phyloP scores from a whole-genome alignment of 2,797 vertebrate genomes.

The Gephyroberyx darwinii region DNA sequence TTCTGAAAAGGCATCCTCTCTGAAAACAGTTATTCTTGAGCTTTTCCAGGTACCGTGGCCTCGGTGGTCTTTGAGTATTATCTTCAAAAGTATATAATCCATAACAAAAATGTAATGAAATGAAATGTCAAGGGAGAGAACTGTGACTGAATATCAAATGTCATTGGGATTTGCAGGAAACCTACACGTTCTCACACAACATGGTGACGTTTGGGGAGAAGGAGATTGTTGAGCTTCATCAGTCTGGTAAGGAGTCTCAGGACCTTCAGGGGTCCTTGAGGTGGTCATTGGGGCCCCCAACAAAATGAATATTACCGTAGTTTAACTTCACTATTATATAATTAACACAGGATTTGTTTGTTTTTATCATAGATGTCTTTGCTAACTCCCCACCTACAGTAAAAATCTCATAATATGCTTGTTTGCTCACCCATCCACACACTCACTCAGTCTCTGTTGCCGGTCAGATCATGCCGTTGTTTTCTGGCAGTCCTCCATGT shows the following conservation, averaged over 20 bases:
- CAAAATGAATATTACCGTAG: no score
- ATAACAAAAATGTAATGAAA: background rate
- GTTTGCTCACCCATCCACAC: background rate
- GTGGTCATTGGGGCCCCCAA: no score
- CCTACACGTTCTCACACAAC: conserved; percentile 66
- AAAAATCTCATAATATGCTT: no score
- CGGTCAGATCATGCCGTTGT: conserved; percentile 67
- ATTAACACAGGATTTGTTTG: no score
- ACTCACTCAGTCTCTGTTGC: background rate
- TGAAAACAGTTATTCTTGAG: conserved; percentile 59
- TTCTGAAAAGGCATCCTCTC: conserved; percentile 32
- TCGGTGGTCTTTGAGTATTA: background rate
- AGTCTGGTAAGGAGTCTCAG: conserved; percentile 66
- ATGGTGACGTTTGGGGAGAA: conserved; percentile 51
- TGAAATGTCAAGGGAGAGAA: background rate
- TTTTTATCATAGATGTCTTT: no score
- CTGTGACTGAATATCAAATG: background rate
- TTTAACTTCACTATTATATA: no score
- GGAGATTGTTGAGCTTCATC: conserved; percentile 67
- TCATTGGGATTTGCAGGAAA: conserved; percentile 57
- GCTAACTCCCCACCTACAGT: no score
- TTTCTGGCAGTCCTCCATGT: conserved; percentile 82
- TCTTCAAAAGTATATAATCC: background rate
- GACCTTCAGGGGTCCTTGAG: no score
- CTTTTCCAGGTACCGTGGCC: conserved; percentile 66